Evolutionary conservation across 2,888 invertebrate genomes (phyloP).

Genomic region (Gymnoscelis rufifasciata): DNA sequence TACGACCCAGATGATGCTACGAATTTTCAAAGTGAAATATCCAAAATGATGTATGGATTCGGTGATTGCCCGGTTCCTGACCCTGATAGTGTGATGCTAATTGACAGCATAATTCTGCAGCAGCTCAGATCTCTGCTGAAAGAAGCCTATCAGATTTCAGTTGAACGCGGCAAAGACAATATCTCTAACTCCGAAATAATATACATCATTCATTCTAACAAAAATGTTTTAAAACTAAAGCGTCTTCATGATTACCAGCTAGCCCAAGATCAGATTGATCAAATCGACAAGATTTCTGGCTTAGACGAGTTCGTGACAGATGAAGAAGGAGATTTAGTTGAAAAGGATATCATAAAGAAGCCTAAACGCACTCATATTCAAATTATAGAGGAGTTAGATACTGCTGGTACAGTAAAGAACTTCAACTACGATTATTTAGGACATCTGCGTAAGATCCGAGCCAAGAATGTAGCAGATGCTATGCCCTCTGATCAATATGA

Average conservation of each 20-base stretch:
- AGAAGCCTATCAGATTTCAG: slow-evolving; percentile 84
- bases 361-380: slow-evolving; percentile 59
- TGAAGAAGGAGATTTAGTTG: slow-evolving; percentile 74
- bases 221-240: slow-evolving; percentile 85
- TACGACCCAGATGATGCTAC: slow-evolving; percentile 54
- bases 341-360: slow-evolving; percentile 51
- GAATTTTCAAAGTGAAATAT: slow-evolving; percentile 84
- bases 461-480: slow-evolving; percentile 75
- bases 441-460: slow-evolving; percentile 79
- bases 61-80: slow-evolving; percentile 92
- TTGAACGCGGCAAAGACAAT: slow-evolving; percentile 80
- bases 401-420: slow-evolving; percentile 75
- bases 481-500: slow-evolving; percentile 82
- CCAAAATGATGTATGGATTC: slow-evolving; percentile 93
- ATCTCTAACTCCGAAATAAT: slow-evolving; percentile 83
- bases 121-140: slow-evolving; percentile 88
- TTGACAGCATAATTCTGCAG: slow-evolving; percentile 90
- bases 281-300: slow-evolving; percentile 35
- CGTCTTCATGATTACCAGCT: slow-evolving; percentile 86
- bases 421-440: slow-evolving; percentile 78
- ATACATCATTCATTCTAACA: slow-evolving; percentile 86
- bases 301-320: slow-evolving; percentile 1
- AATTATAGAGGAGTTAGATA: slow-evolving; percentile 75
- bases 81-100: slow-evolving; percentile 87
- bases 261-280: slow-evolving; percentile 74